Percentiles rank a stretch among this genome's conserved stretches.
These are phyloP conservation scores for Zaprionus africanus DNA, from an alignment of 1,140 invertebrate genomes.

Conservation along the genomic window DNA sequence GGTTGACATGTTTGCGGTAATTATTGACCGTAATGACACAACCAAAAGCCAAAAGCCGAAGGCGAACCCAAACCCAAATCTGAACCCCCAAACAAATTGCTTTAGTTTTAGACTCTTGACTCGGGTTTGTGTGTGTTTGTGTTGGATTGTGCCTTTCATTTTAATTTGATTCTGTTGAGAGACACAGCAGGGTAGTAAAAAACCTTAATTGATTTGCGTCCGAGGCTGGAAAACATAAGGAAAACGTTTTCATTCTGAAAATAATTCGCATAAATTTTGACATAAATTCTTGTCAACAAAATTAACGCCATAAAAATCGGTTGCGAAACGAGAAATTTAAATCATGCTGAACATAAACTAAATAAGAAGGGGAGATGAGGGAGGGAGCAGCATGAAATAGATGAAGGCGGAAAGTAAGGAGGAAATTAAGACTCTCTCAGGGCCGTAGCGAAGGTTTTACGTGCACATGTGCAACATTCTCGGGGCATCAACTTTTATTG, in stretches of 20 bases:
- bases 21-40: slow-evolving; percentile 83
- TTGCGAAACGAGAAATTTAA: slow-evolving; percentile 38
- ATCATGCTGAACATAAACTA: slow-evolving; percentile 44
- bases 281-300: slow-evolving; percentile 49
- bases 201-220: slow-evolving; percentile 48
- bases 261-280: slow-evolving; percentile 37
- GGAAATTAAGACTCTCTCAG: no score
- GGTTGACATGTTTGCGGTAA: slow-evolving; percentile 81
- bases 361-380: neutral
- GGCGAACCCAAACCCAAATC: slow-evolving; percentile 26
- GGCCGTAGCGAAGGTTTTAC: no score
- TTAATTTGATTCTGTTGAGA: slow-evolving; percentile 64
- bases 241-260: neutral
- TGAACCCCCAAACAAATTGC: slow-evolving; percentile 63
- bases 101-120: slow-evolving; percentile 61
- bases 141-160: slow-evolving; percentile 25
- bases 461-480: no score
- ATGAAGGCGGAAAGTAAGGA: neutral
- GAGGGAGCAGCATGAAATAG: neutral
- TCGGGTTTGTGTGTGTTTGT: slow-evolving; percentile 16
- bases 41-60: slow-evolving; percentile 45
- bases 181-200: slow-evolving; percentile 34
- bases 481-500: no score
- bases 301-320: slow-evolving; percentile 48
- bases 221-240: slow-evolving; percentile 30